Evolutionary conservation across 2,113 vertebrate genomes (phyloP).

Genomic region (Ahaetulla prasina): DNA sequence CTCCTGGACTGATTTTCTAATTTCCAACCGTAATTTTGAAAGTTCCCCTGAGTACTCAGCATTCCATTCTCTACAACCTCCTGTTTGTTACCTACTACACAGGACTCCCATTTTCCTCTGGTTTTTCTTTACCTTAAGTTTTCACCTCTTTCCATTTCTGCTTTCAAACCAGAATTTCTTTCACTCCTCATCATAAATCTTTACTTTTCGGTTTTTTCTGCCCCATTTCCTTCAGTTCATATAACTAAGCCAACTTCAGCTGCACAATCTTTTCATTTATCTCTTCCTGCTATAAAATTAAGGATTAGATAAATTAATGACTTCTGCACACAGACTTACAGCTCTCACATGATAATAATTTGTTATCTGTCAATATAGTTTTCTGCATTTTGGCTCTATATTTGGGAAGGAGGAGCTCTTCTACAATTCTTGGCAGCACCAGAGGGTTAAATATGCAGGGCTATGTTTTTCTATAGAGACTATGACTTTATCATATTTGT

Average conservation of each 20-base stretch:
- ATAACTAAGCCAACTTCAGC: background rate
- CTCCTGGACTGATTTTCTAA: background rate
- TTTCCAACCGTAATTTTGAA: background rate
- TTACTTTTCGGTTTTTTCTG: background rate
- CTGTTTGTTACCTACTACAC: background rate
- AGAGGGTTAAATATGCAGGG: conserved; percentile 1
- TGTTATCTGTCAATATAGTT: background rate
- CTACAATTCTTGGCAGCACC: background rate
- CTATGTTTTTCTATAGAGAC: conserved; percentile 26
- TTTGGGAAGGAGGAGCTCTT: background rate
- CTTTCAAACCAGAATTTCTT: background rate
- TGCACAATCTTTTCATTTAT: background rate
- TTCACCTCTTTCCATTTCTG: background rate
- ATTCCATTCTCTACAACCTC: background rate
- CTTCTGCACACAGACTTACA: background rate
- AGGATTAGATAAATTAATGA: background rate
- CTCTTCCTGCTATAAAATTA: background rate
- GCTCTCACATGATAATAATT: background rate
- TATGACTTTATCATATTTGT: conserved; percentile 30
- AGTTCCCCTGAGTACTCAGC: no score
- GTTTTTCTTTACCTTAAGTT: background rate
- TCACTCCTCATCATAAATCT: background rate
- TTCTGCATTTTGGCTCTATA: background rate
- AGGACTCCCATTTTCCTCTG: background rate
- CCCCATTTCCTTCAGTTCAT: background rate